These are phyloP conservation scores for Melanargia galathea DNA, from an alignment of 2,888 invertebrate genomes.

Conservation along the genomic window DNA sequence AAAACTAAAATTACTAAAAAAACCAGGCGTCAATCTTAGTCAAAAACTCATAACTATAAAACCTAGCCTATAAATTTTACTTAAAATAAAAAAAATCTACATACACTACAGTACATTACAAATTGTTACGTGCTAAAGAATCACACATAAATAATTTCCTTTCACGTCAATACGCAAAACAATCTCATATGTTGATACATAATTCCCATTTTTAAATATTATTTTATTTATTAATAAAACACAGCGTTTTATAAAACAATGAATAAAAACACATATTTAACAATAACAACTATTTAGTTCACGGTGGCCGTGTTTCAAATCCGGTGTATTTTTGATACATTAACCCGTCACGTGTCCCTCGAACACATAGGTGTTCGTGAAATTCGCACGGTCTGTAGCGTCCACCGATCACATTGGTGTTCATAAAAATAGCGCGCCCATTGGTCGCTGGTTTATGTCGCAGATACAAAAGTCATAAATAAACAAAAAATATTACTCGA, in stretches of 20 bases:
- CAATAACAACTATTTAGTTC: constrained; percentile 65
- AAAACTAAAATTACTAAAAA: constrained; percentile 43
- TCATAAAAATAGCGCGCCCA: too few species aligned
- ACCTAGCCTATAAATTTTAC: constrained; percentile 45
- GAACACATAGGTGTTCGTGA: too few species aligned
- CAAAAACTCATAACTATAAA: constrained; percentile 36
- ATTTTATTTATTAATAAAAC: constrained; percentile 50
- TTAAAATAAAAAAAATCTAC: constrained; percentile 58
- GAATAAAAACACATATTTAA: constrained; percentile 68
- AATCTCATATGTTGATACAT: constrained; percentile 66
- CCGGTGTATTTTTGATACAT: constrained; percentile 24
- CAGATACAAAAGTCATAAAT: too few species aligned
- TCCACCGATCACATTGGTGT: too few species aligned
- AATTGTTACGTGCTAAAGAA: constrained; percentile 63
- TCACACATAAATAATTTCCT: constrained; percentile 81
- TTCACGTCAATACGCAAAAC: constrained; percentile 68
- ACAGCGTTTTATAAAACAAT: constrained; percentile 68
- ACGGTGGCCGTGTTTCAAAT: constrained; percentile 27
- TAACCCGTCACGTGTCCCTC: too few species aligned
- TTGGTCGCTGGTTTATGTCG: too few species aligned
- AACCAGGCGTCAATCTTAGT: constrained; percentile 51
- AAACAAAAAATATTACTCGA: too few species aligned
- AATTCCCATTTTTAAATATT: constrained; percentile 57
- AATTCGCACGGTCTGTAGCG: too few species aligned
- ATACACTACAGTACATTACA: constrained; percentile 67